Evolutionary conservation across 2,113 vertebrate genomes (phyloP), one percentile per base, ranked within the genome.

Genomic region (Cebidichthys violaceus): DNA sequence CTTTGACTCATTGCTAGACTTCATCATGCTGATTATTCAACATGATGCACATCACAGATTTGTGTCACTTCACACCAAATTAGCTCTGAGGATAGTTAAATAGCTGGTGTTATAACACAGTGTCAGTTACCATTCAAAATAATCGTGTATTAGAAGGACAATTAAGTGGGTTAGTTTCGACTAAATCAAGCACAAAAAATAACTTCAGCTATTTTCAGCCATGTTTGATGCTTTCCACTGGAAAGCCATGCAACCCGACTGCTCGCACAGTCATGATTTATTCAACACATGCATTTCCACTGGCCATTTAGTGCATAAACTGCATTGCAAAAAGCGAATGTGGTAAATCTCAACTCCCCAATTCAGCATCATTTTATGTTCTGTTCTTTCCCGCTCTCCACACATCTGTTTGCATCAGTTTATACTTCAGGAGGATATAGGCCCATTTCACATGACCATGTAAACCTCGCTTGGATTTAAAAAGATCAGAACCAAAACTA

Each of bases 221-320:
- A 43, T 52, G 1, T 79, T 24, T 71, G n/a, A 54, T 20, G 69
- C 24, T 57, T 57, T 27, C 54, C 54, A 57, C 54, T 57, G n/a
- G 24, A 18, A 20, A 47, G 45, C 17, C 18, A 47, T 14, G 55
- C 55, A 81, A 70, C 39, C 41, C 37, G 27, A 6, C 68, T 70
- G 45, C 66, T 79, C 18, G 0, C 77, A 62, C 14, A n/a, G 35
- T 83, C 50, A 76, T 88, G 60, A 89, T 87, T 87, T 84, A 83
- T 90, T 86, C 89, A 89, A 69, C 41, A 24, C 81, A 62, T 33
- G 66, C 70, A 57, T 76, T 75, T 81, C 66, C 70, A 50, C 64
- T 20, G 15, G 41, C 71, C 54, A 57, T 67, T 79, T 37, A 77
- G 62, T 31, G 69, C 62, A 65, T 70, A 54, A 82, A 70, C 29